Base-by-base conservation (phyloP, 23 tunicate genomes). In the Botrylloides violaceus region DNA sequence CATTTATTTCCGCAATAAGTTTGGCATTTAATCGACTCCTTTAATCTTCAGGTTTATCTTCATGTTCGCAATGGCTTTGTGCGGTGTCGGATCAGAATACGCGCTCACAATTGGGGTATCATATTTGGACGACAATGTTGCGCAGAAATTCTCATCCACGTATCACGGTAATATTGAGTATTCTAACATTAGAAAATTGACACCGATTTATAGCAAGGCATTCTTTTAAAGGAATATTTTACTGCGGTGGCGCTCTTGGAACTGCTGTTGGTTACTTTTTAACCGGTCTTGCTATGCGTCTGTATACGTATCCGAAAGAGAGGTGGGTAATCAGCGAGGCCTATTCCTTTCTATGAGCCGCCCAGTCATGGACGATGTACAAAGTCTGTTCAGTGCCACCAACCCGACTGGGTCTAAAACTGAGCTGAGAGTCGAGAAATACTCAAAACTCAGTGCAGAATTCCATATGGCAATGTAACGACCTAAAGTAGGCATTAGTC, bases 41-140 rank as follows among this genome's bases (percentile, higher is more conserved):
- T 59, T 22, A 23, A 12, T 59, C 6, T 59, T n/a, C 27, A 59
- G 64, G 19, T 59, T 22, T 59, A 59, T 59, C 30, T 59, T 59
- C 64, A 59, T 59, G 64, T 12, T 59, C 7, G 64, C 18, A 59
- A 59, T 59, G 64, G 7, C 30, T 22, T 59, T 59, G 29, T 59
- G 64, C 30, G 64, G 64, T 7, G 30, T 59, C 19, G 64, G 64
- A 59, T 59, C 64, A 5, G 64, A 59, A n/a, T 22, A 59, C 64
- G 64, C 30, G 9, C 9, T 23, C 7, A 26, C 30, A n/a, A 22
- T 59, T 23, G 64, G 64, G 30, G 30, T 26, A 22, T 22, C 64
- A 22, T 59, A 22, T 59, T 59, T 59, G 30, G 64, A 59, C 19
- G 64, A 59, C 28, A 59, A 59, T 22, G 64, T 59, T 6, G 30